These are phyloP conservation scores for Onychostruthus taczanowskii DNA, from an alignment of 2,113 vertebrate genomes.

Conservation along the genomic window DNA sequence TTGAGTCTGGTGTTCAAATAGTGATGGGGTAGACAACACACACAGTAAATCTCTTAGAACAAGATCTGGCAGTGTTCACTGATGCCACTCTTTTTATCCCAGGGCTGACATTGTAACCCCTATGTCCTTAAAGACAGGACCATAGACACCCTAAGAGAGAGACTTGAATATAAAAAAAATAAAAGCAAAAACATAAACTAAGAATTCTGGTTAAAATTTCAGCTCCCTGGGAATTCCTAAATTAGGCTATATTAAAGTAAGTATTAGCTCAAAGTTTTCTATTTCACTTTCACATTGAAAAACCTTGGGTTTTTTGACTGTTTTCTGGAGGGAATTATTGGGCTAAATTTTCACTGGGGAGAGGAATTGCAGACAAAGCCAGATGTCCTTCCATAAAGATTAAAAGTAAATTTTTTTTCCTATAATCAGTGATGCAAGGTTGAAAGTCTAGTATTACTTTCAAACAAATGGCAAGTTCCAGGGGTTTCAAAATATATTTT, in stretches of 20 bases:
- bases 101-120: background rate
- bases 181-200: background rate
- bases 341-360: background rate
- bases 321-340: background rate
- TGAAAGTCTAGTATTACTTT: background rate
- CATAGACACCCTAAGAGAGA: background rate
- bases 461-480: conserved; percentile 18
- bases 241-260: background rate
- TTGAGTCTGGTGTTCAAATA: background rate
- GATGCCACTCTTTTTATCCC: background rate
- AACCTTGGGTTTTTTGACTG: background rate
- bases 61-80: background rate
- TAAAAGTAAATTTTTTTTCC: conserved; percentile 13
- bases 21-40: background rate
- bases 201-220: background rate
- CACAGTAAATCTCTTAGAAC: background rate
- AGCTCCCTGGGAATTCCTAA: background rate
- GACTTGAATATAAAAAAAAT: background rate
- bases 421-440: background rate
- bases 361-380: background rate
- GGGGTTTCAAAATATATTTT: conserved; percentile 45
- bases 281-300: background rate
- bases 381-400: background rate
- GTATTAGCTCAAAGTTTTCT: background rate
- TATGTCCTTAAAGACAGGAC: background rate